These are phyloP conservation scores for Melangyna quadrimaculata DNA, from an alignment of 2,888 invertebrate genomes.

Conservation along the genomic window DNA sequence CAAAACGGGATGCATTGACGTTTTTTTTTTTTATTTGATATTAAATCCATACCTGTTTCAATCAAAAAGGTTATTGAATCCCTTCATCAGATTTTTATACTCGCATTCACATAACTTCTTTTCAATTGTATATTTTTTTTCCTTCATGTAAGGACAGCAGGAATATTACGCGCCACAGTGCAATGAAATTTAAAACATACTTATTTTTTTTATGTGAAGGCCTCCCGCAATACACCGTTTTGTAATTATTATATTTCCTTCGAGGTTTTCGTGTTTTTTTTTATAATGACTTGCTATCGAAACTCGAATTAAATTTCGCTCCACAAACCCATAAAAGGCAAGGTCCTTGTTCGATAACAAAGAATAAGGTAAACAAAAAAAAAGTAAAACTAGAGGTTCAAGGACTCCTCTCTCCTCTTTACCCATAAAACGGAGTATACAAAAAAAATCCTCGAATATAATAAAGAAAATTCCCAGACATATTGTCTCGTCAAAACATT, in stretches of 20 bases:
- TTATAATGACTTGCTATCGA: conserved; percentile 59
- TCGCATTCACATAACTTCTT: conserved; percentile 43
- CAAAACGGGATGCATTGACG: conserved; percentile 53
- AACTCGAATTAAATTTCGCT: conserved; percentile 71
- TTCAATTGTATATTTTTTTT: not conserved
- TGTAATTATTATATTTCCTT: conserved; percentile 54
- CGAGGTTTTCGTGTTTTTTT: conserved; percentile 16
- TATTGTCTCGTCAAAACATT: conserved; percentile 66
- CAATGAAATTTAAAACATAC: conserved; percentile 66
- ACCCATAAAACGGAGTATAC: conserved; percentile 8
- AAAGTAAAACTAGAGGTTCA: conserved; percentile 51
- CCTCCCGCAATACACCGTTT: conserved; percentile 71
- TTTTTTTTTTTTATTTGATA: not conserved
- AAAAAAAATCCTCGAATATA: not conserved
- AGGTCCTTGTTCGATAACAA: conserved; percentile 72
- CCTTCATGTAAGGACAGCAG: conserved; percentile 61
- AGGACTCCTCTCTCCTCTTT: conserved; percentile 55
- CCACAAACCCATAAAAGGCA: conserved; percentile 69
- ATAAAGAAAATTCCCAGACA: conserved; percentile 66
- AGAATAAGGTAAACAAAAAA: conserved; percentile 31
- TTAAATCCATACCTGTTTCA: conserved; percentile 57
- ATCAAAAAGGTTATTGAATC: conserved; percentile 70
- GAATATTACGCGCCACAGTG: conserved; percentile 29
- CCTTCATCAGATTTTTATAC: conserved; percentile 29
- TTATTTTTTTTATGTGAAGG: conserved; percentile 25